Evolutionary conservation across 1,140 invertebrate species (phyloP).

Genomic region (Argopecten irradians): DNA sequence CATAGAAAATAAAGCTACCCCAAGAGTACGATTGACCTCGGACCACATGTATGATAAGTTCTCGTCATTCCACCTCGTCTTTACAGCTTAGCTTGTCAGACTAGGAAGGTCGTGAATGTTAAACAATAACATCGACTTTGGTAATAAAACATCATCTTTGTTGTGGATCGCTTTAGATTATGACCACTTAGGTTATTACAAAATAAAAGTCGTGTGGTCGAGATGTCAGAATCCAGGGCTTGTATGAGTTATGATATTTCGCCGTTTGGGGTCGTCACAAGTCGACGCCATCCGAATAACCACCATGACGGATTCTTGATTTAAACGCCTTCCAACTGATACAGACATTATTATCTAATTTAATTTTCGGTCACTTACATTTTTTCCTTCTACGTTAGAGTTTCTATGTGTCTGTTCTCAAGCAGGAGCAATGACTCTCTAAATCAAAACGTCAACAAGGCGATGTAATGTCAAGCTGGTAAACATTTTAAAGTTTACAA

Average conservation of each 20-base stretch:
- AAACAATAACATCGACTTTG: too few species aligned
- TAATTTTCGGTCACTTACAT: constrained; percentile 22
- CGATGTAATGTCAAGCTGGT: not conserved
- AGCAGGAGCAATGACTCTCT: not conserved
- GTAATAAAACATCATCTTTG: too few species aligned
- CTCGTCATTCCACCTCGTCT: too few species aligned
- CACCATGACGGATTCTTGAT: not conserved
- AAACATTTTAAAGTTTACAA: constrained; percentile 18
- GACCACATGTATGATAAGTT: too few species aligned
- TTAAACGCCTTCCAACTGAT: not conserved
- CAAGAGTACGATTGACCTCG: too few species aligned
- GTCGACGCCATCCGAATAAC: not conserved
- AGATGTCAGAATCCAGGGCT: not conserved
- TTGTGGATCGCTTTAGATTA: too few species aligned
- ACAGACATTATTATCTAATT: not conserved
- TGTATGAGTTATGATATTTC: not conserved
- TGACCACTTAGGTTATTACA: too few species aligned
- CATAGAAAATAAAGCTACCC: too few species aligned
- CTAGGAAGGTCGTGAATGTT: too few species aligned
- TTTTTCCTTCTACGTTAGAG: not conserved
- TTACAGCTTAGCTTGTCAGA: too few species aligned
- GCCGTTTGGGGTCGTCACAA: not conserved
- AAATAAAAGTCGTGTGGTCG: too few species aligned
- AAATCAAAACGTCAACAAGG: constrained; percentile 16
- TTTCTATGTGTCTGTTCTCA: not conserved